Evolutionary conservation across 2,113 vertebrate species (phyloP), one percentile per base, ranked within the genome.

Genomic region (Osmerus eperlanus): DNA sequence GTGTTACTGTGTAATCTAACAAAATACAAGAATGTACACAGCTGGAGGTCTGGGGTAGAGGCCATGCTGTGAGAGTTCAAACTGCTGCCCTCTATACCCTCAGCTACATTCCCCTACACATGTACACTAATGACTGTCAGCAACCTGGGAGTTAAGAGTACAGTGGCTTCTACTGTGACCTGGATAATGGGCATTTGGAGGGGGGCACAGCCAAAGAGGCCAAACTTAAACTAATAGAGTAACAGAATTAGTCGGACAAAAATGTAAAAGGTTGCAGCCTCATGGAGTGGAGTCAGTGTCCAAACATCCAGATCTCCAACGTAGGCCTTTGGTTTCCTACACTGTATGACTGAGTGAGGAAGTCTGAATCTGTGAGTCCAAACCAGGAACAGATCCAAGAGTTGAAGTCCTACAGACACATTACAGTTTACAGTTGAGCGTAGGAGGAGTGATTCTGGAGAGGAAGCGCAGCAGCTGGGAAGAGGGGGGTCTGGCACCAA

Each of bases 391-490:
- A 12, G 41, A 47, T 47, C 41, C 41, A 47, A 47, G 41, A 47
- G 41, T 47, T 12, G 41, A 47, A 47, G 41, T 12, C 41, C 41
- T 47, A 9, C 41, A 47, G 41, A 47, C 41, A 47, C 41, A 47
- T 7, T 47, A 9, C 41, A 47, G 41, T 47, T 47, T 47, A 47
- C 41, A 47, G 41, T 47, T 18, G 62, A 29, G 25, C 32, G 6
- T 21, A 64, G 62, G 32, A 64, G 62, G 62, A 64, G 32, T 64
- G 62, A 28, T 28, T 6, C 32, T 64, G 8, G 32, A 18, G 62
- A 64, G 62, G 62, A 64, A 36, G 62, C 32, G 16, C 29, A 64
- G 62, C 62, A 32, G 62, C 62, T 36, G 62, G 29, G 62, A n/a
- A 64, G 62, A 64, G 62, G 62, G 62, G 62, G 9, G 62, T 41